A percentile compares a stretch with the other conserved stretches of the same genome.
Evolutionary conservation across 92 coral and sea anemone species (phyloP).

Genomic region (Umimayanthus chanpuru): DNA sequence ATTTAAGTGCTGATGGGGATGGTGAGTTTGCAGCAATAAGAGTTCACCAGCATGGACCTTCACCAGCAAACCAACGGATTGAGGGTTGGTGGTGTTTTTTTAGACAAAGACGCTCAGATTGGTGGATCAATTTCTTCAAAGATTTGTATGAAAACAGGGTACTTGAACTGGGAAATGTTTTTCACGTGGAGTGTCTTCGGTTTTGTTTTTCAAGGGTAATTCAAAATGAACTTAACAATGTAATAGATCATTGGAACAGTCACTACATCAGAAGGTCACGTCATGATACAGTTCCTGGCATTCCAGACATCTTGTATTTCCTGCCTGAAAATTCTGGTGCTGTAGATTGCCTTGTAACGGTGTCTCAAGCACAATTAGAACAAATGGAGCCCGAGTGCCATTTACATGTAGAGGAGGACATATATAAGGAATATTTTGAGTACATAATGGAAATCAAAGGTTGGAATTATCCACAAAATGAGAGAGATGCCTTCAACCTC

Average conservation of each 20-base stretch:
- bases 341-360: too few relatives aligned
- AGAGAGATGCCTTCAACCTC: conserved; percentile 64
- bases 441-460: conserved; percentile 52
- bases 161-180: conserved; percentile 58
- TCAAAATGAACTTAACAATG: conserved; percentile 71
- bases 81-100: not conserved
- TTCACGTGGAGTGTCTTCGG: conserved; percentile 37
- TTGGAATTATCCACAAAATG: conserved; percentile 66
- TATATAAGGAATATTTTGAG: too few relatives aligned
- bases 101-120: conserved; percentile 54
- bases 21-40: conserved; percentile 52
- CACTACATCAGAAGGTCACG: too few relatives aligned
- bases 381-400: too few relatives aligned
- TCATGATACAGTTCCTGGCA: too few relatives aligned
- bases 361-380: too few relatives aligned
- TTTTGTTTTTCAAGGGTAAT: conserved; percentile 50
- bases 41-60: conserved; percentile 70
- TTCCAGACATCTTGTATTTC: too few relatives aligned
- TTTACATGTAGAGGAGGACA: too few relatives aligned
- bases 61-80: conserved; percentile 24
- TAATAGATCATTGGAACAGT: not conserved
- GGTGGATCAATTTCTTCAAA: conserved; percentile 64
- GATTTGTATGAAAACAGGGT: conserved; percentile 53
- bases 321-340: too few relatives aligned
- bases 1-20: not conserved